A percentile compares a stretch with the other conserved stretches of the same genome.
Evolutionary conservation across 2,888 invertebrate genomes (phyloP).

Genomic region (Acronicta alni): DNA sequence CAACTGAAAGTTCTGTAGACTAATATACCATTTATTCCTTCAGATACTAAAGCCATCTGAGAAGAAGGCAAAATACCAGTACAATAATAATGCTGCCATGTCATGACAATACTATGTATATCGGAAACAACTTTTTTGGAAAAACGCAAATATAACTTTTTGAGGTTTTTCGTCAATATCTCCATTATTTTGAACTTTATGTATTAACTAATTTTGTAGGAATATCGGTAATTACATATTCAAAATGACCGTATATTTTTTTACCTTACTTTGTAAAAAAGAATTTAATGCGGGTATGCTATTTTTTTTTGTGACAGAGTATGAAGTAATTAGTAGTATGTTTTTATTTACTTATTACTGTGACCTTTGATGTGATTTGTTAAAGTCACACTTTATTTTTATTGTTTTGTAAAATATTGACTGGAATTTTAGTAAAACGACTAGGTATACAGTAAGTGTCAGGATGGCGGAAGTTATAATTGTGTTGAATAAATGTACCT

Average conservation of each 20-base stretch:
- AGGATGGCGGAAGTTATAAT: conserved; percentile 42
- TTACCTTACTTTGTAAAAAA: conserved; percentile 42
- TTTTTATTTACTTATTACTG: conserved; percentile 39
- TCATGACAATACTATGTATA: conserved; percentile 47
- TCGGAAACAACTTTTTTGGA: conserved; percentile 45
- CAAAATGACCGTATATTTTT: conserved; percentile 48
- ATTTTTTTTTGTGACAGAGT: conserved; percentile 42
- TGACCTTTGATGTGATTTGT: conserved; percentile 39
- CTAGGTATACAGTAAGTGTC: conserved; percentile 24
- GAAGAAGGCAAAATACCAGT: conserved; percentile 99
- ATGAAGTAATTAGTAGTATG: conserved; percentile 47
- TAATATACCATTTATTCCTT: conserved; percentile 41
- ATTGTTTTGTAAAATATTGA: conserved; percentile 37
- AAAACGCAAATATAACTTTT: conserved; percentile 48
- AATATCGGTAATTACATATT: conserved; percentile 50
- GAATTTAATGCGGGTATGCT: conserved; percentile 46
- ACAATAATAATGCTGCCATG: conserved; percentile 91
- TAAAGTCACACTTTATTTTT: conserved; percentile 34
- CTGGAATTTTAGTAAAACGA: conserved; percentile 40
- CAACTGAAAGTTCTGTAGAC: conserved; percentile 21
- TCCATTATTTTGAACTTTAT: conserved; percentile 50
- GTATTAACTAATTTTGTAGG: conserved; percentile 51
- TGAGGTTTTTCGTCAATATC: conserved; percentile 45
- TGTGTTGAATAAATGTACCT: conserved; percentile 21
- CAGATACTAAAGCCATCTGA: conserved; percentile 89